Percentiles rank a stretch among this genome's conserved stretches.
Evolutionary conservation across 2,888 invertebrate genomes (phyloP).

Genomic region (Abrostola triplasia): DNA sequence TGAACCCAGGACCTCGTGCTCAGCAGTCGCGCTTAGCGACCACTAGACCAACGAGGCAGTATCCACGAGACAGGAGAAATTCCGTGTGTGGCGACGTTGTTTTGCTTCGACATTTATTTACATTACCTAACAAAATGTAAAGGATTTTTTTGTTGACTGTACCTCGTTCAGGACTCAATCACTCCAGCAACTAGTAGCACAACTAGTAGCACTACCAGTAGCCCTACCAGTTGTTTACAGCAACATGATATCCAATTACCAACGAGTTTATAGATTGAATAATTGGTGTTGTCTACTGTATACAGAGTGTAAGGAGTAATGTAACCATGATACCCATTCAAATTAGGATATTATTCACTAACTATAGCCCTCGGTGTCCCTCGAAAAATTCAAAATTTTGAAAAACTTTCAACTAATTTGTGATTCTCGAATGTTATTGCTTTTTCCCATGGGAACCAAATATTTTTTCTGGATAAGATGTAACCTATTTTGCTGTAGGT

Average conservation of each 20-base stretch:
- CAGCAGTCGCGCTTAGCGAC: too few species aligned
- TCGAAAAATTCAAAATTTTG: too few species aligned
- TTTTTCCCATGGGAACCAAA: not conserved
- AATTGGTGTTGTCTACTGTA: conserved; percentile 27
- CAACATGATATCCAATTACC: conserved; percentile 48
- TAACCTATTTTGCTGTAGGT: too few species aligned
- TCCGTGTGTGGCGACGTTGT: too few species aligned
- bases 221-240: conserved; percentile 14
- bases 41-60: too few species aligned
- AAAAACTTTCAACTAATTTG: too few species aligned
- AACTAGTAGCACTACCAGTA: conserved; percentile 9
- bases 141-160: conserved; percentile 11
- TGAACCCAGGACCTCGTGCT: too few species aligned
- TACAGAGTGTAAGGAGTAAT: conserved; percentile 17
- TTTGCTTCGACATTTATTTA: too few species aligned
- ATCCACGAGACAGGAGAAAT: too few species aligned
- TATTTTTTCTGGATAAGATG: too few species aligned
- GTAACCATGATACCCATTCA: conserved; percentile 11
- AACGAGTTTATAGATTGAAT: conserved; percentile 43
- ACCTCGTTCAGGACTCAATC: conserved; percentile 4
- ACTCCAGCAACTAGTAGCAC: conserved; percentile 1
- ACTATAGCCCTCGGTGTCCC: too few species aligned
- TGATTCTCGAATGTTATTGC: too few species aligned
- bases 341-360: conserved; percentile 4
- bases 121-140: not conserved